Conservation (phyloP, 1,140 invertebrate genomes). For the Cyclargus thomasi region DNA sequence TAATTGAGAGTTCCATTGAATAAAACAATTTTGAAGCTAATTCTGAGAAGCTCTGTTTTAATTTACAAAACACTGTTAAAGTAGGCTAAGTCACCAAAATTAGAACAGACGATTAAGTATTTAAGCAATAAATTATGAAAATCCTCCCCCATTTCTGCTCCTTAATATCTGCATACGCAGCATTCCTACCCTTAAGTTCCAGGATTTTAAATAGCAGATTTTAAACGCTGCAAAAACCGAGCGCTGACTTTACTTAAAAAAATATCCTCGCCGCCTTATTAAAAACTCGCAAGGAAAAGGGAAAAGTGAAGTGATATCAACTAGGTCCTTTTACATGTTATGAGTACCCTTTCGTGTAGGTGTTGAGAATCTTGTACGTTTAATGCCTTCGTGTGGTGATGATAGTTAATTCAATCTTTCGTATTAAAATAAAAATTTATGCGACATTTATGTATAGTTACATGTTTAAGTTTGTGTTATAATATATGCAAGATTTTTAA, state of each 20-base stretch:
- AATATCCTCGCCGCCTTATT: slow-evolving; percentile 5
- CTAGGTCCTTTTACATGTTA: not conserved
- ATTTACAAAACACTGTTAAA: too few relatives aligned
- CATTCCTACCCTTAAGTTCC: slow-evolving; percentile 4
- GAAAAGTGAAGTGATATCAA: not conserved
- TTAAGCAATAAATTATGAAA: not conserved
- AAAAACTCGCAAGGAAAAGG: not conserved
- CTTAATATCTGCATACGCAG: not conserved
- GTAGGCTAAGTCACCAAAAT: too few relatives aligned
- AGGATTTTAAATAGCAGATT: slow-evolving; percentile 1
- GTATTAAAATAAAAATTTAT: too few relatives aligned
- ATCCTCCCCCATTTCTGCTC: not conserved
- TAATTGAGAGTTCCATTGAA: too few relatives aligned
- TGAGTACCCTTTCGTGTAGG: not conserved
- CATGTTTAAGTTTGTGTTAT: too few relatives aligned
- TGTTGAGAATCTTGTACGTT: not conserved
- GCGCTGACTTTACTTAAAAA: slow-evolving; percentile 10
- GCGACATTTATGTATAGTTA: too few relatives aligned
- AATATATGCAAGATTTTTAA: too few relatives aligned
- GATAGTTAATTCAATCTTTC: too few relatives aligned
- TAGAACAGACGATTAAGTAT: not conserved
- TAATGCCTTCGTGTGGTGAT: not conserved
- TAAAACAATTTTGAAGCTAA: too few relatives aligned
- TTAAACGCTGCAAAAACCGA: slow-evolving; percentile 10
- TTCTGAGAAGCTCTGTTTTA: too few relatives aligned